Evolutionary conservation across 2,113 vertebrate species (phyloP).

Genomic region (Pipra filicauda): DNA sequence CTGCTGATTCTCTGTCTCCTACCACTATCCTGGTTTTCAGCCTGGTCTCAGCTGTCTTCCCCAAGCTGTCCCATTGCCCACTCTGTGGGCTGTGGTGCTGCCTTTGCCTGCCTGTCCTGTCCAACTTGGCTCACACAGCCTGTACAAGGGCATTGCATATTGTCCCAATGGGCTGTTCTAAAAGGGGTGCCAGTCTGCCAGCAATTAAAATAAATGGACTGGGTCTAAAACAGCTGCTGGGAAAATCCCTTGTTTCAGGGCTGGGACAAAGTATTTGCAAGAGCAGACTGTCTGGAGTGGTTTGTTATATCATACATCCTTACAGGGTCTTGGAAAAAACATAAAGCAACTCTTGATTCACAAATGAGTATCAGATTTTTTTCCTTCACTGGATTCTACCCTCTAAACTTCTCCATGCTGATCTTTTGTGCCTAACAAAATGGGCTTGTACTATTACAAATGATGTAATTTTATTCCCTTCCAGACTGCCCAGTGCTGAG

Average conservation of each 20-base stretch:
- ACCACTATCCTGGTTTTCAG: background rate
- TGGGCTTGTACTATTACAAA: background rate
- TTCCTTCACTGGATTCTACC: background rate
- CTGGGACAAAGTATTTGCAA: background rate
- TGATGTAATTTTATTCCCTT: background rate
- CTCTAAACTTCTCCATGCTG: background rate
- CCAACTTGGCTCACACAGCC: rapidly evolving
- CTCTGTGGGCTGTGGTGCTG: background rate
- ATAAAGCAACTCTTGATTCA: background rate
- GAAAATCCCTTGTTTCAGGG: background rate
- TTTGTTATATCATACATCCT: background rate
- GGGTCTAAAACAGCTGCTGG: background rate
- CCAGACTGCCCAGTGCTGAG: background rate
- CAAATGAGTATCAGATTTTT: background rate
- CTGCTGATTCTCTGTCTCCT: background rate
- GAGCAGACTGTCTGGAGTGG: background rate
- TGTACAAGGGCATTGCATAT: rapidly evolving
- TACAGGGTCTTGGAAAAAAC: background rate
- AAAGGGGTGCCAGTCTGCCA: background rate
- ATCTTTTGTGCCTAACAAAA: background rate
- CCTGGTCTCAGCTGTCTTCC: background rate
- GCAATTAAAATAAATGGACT: background rate
- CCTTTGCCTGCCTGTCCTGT: background rate
- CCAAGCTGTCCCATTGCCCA: rapidly evolving
- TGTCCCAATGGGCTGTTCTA: background rate